Base-by-base conservation (phyloP, 1,140 invertebrate species). In the Pseudomyrmex dendroicus region DNA sequence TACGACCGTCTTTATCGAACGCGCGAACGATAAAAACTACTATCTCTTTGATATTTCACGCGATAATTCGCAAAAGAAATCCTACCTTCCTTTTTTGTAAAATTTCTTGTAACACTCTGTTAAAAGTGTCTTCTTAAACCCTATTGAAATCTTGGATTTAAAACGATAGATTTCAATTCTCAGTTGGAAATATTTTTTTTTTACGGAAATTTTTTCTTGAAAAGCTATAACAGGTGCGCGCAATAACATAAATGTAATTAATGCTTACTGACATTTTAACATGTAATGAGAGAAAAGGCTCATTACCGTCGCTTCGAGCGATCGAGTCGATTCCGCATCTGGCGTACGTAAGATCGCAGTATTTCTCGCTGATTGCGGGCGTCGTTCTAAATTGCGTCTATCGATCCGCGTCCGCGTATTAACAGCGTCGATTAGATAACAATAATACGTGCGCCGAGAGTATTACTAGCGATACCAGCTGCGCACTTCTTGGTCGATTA, bases 381-480 rank as follows among this genome's bases (percentile, higher is more conserved):
- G 80, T 67, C 84, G 44, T 70, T 67, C 67, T 77, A 73, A 86
- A 86, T 78, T 66, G 73, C 35, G 20, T 17, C 50, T 86, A 87
- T 87, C 85, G 86, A 86, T 84, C 66, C 85, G 61, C 48, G 61
- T 74, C 22, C 80, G 74, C 66, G 80, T 63, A 84, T 87, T 87
- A 84, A 82, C 84, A 10, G 72, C 54, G 35, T 86, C 86, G 86
- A 87, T 87, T 87, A 84, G 86, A 87, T 84, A 86, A 84, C 85
- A 70, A 74, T 84, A 83, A 87, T 87, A 61, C 72, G 57, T 52
- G 63, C 54, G 70, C 63, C 61, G 46, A 7, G 61, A 57, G 48
- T 35, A 61, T 86, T 86, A 74, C 46, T 7, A 35, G 22, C 63
- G 61, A 52, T 44, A 52, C 50, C 67, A 44, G 25, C 59, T 74